A percentile compares a stretch with the other conserved stretches of the same genome.
Conservation (phyloP, 2,888 invertebrate species). For the Erebia epiphron region DNA sequence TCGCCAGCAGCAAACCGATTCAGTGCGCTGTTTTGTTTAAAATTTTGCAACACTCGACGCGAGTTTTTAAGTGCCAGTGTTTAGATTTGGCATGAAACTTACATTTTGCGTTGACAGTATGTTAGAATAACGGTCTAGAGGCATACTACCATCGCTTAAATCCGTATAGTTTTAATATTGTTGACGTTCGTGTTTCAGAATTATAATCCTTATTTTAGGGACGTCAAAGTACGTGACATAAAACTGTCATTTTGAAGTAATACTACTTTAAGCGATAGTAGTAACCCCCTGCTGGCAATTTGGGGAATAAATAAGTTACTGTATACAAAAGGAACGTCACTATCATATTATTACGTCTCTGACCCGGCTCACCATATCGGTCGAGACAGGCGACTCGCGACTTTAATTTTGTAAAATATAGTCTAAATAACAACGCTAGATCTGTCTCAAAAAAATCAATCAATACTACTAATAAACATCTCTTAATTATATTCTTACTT, state of each 20-base stretch:
- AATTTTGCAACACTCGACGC: slow-evolving; percentile 6
- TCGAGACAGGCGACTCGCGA: background rate
- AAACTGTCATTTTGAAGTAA: too few species aligned
- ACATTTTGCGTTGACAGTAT: slow-evolving; percentile 31
- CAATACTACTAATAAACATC: too few species aligned
- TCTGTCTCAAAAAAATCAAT: too few species aligned
- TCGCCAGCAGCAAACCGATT: slow-evolving; percentile 27
- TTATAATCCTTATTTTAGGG: too few species aligned
- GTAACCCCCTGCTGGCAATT: slow-evolving; percentile 20
- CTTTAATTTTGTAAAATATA: background rate
- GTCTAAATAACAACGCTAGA: too few species aligned
- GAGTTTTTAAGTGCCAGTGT: slow-evolving; percentile 12
- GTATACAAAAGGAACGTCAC: slow-evolving; percentile 54
- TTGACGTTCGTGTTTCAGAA: too few species aligned
- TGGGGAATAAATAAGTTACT: slow-evolving; percentile 52
- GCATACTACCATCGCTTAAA: too few species aligned
- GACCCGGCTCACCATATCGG: slow-evolving; percentile 41
- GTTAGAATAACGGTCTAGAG: slow-evolving; percentile 39
- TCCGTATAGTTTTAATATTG: too few species aligned
- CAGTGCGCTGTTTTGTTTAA: slow-evolving; percentile 20
- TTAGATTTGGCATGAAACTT: slow-evolving; percentile 26
- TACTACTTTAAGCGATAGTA: too few species aligned
- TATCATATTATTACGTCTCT: slow-evolving; percentile 40
- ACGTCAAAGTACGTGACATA: too few species aligned
- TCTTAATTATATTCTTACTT: too few species aligned